A percentile compares a stretch with the other conserved stretches of the same genome.
Conservation (phyloP, 2,797 vertebrate genomes). For the Onychomys leucogaster region DNA sequence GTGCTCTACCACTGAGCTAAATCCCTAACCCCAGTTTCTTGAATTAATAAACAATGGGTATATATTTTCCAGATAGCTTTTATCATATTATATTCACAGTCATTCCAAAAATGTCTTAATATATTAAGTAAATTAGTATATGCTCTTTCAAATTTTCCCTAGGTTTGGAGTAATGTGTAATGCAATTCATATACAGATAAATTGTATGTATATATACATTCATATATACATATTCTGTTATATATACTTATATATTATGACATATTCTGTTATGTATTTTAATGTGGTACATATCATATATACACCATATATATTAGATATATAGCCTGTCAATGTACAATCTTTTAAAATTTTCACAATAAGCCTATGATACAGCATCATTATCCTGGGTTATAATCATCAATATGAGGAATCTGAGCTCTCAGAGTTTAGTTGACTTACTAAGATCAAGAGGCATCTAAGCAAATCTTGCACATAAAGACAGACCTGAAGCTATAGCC, state of each 20-base stretch:
- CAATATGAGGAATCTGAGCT: background rate
- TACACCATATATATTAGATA: background rate
- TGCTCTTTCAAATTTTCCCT: slow-evolving; percentile 8
- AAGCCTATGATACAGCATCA: background rate
- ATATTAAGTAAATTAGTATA: background rate
- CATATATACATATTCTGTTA: background rate
- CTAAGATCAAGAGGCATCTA: background rate
- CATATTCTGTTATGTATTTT: background rate
- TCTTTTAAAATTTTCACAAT: slow-evolving; percentile 33
- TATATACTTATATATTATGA: background rate
- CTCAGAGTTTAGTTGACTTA: slow-evolving; percentile 7
- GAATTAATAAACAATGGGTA: background rate
- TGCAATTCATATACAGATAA: background rate
- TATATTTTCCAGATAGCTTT: background rate
- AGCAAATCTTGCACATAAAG: background rate
- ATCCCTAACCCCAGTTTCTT: too few relatives aligned
- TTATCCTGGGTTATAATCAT: background rate
- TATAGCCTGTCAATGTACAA: background rate
- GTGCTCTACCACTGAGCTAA: too few relatives aligned
- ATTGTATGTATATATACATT: background rate
- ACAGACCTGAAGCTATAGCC: background rate
- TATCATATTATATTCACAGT: background rate
- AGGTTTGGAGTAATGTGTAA: background rate
- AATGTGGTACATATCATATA: background rate
- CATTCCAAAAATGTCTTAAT: background rate